Percentiles rank a stretch among this genome's conserved stretches.
Conservation (phyloP, 2,797 vertebrate genomes). For the Molossus alvarezi region DNA sequence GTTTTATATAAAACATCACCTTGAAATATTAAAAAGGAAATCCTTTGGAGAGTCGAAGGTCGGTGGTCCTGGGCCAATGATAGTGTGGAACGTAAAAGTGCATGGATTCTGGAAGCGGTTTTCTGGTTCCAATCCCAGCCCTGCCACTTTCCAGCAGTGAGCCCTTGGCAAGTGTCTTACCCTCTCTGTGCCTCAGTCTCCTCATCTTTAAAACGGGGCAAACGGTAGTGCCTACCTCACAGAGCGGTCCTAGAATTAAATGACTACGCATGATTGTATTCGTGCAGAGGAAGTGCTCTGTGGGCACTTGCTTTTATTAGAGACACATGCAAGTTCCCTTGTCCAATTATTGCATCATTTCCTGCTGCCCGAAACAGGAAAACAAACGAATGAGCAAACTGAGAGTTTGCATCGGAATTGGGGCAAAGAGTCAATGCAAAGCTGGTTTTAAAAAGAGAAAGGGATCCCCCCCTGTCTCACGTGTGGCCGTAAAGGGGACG, state of each 20-base stretch:
- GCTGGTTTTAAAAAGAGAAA: constrained; percentile 57
- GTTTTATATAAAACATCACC: constrained; percentile 6
- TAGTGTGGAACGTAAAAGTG: neutral
- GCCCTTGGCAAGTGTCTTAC: neutral
- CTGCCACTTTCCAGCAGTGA: neutral
- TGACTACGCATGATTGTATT: neutral
- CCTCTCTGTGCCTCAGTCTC: neutral
- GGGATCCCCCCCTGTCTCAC: neutral
- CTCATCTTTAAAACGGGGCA: neutral
- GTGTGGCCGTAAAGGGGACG: neutral
- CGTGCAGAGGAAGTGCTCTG: neutral
- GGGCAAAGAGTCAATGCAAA: neutral
- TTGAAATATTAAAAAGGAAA: constrained; percentile 47
- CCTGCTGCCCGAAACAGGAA: neutral
- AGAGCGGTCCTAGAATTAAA: neutral
- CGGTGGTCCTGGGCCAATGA: neutral
- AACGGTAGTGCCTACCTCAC: neutral
- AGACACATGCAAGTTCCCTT: neutral
- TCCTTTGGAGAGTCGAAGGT: neutral
- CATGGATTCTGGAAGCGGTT: neutral
- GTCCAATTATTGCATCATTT: neutral
- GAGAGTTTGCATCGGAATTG: neutral
- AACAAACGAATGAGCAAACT: constrained; percentile 7
- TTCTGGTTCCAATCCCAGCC: neutral
- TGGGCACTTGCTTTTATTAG: neutral